phyloP scores from a whole-genome alignment of 2,797 vertebrate species.

The Dipus sagitta region DNA sequence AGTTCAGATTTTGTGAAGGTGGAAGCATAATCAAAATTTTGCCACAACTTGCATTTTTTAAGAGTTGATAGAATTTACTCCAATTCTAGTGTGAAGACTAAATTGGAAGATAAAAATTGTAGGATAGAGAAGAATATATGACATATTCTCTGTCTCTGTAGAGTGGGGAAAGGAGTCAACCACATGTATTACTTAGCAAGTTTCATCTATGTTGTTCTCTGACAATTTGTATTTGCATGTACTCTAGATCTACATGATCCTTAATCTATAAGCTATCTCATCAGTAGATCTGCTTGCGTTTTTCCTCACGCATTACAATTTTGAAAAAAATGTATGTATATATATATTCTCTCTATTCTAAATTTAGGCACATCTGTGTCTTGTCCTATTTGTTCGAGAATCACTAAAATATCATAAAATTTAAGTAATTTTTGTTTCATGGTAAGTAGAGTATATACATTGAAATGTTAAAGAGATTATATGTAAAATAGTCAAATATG shows the following conservation, averaged over 20 bases:
- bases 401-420: background rate
- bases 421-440: background rate
- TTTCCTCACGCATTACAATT: background rate
- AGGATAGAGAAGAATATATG: background rate
- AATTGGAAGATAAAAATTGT: background rate
- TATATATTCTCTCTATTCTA: background rate
- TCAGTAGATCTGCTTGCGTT: background rate
- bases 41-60: background rate
- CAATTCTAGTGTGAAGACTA: background rate
- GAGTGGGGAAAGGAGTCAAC: accelerated
- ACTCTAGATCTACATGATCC: background rate
- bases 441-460: background rate
- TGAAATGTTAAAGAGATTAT: background rate
- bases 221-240: background rate
- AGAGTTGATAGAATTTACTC: background rate
- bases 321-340: slow-evolving; percentile 12
- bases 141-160: background rate
- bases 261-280: too few species aligned
- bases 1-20: background rate
- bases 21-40: background rate
- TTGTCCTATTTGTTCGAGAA: accelerated
- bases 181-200: background rate
- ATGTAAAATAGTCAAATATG: background rate
- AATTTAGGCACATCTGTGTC: background rate
- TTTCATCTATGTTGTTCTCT: background rate